Base-by-base conservation (phyloP, 2,888 invertebrate genomes). In the Meganola albula region DNA sequence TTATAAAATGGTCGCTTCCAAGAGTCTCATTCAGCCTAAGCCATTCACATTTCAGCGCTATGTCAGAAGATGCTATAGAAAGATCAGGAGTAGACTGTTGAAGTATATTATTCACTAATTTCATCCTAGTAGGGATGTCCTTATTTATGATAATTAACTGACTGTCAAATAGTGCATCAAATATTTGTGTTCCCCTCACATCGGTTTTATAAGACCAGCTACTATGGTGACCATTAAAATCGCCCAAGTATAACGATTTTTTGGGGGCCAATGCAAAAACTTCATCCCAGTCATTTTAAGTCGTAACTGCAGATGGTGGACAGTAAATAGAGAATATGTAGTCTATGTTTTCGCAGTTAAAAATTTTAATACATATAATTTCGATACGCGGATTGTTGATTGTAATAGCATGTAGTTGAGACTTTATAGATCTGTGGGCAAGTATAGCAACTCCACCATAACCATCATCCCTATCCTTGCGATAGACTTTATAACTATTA, bases 71-170 rank as follows among this genome's bases (percentile, higher is more conserved):
- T 0, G 21, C 37, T 1, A 44, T 8, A 5, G 44, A 30, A 10
- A 53, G 23, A 33, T 53, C 48, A 1, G 47, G 52, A 1, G 47
- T 14, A 2, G 45, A 42, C 16, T 36, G 12, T 11, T 41, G 45
- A 1, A 45, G n/a, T n/a, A 11, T 2, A 7, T 24, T 7, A 45
- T 2, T n/a, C n/a, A n/a, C n/a, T n/a, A n/a, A n/a, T n/a, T n/a
- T n/a, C n/a, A n/a, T n/a, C n/a, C n/a, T n/a, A n/a, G n/a, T n/a
- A n/a, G n/a, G n/a, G n/a, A n/a, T n/a, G n/a, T n/a, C n/a, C n/a
- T n/a, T n/a, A n/a, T n/a, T n/a, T n/a, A n/a, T n/a, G n/a, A n/a
- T n/a, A n/a, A n/a, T n/a, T n/a, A n/a, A n/a, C n/a, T n/a, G n/a
- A n/a, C n/a, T n/a, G n/a, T n/a, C n/a, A n/a, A n/a, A n/a, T n/a